A percentile compares a stretch with the other conserved stretches of the same genome.
Evolutionary conservation across 1,140 invertebrate genomes (phyloP).

Genomic region (Drosophila lacertosa): DNA sequence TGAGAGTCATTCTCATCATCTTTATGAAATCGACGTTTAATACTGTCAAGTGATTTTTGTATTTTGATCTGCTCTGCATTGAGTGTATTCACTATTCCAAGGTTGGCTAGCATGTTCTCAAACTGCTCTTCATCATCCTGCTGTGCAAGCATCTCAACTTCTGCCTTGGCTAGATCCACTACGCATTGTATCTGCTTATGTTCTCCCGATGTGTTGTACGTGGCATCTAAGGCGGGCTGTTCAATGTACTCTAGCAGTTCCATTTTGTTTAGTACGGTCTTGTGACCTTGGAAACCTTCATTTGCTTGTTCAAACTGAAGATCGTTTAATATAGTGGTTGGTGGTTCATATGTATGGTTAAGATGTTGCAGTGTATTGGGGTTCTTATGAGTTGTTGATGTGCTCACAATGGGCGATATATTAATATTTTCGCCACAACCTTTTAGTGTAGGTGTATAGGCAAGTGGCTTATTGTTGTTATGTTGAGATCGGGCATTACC

Average conservation of each 20-base stretch:
- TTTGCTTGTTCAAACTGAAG: not conserved
- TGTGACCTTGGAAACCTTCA: constrained; percentile 36
- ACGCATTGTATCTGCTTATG: constrained; percentile 74
- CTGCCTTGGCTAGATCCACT: constrained; percentile 72
- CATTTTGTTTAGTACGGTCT: constrained; percentile 56
- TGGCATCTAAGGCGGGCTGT: constrained; percentile 58
- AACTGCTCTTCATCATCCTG: constrained; percentile 80
- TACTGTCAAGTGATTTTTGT: constrained; percentile 77
- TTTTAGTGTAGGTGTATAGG: constrained; percentile 59
- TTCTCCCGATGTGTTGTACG: constrained; percentile 55
- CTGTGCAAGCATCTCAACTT: constrained; percentile 70
- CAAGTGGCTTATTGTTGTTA: constrained; percentile 50
- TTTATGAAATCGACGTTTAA: constrained; percentile 72
- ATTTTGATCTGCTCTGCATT: constrained; percentile 75
- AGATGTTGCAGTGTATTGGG: constrained; percentile 25
- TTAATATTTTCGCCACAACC: constrained; percentile 56
- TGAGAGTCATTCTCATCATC: constrained; percentile 31
- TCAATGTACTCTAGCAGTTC: constrained; percentile 74
- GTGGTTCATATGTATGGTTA: constrained; percentile 46
- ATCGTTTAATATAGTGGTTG: constrained; percentile 6
- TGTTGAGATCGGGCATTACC: constrained; percentile 39
- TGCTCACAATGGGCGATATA: constrained; percentile 70
- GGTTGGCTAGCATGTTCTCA: constrained; percentile 74
- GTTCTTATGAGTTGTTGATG: constrained; percentile 41
- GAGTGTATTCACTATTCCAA: constrained; percentile 63